Evolutionary conservation across 2,888 invertebrate genomes (phyloP).

Genomic region (Apamea monoglypha): DNA sequence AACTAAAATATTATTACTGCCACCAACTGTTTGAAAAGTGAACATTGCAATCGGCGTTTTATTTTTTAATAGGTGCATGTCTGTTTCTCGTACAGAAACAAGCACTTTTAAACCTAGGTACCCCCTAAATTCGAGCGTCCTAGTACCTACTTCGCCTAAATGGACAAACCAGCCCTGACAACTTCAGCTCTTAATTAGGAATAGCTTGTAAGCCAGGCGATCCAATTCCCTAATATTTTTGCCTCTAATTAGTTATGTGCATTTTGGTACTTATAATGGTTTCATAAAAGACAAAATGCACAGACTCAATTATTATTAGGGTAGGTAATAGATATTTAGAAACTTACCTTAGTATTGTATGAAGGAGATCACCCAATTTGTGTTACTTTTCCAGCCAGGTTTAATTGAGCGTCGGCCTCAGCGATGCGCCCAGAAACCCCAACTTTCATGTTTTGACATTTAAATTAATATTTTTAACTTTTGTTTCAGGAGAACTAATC

Average conservation of each 20-base stretch:
- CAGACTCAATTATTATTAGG: not conserved
- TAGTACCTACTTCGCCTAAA: not conserved
- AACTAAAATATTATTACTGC: not conserved
- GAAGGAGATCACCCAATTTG: not conserved
- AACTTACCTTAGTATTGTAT: not conserved
- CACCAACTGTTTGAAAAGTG: not conserved
- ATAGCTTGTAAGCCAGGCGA: not conserved
- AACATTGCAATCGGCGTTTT: not conserved
- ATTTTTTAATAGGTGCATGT: not conserved
- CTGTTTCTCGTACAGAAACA: not conserved
- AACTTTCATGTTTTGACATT: not conserved
- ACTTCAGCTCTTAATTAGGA: not conserved
- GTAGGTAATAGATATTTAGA: not conserved
- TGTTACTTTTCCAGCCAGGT: not conserved
- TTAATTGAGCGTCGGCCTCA: too few relatives aligned
- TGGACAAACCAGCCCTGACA: not conserved
- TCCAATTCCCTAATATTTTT: not conserved
- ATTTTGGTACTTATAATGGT: too few relatives aligned
- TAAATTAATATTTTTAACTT: not conserved
- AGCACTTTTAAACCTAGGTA: not conserved
- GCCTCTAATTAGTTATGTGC: not conserved
- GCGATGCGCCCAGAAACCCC: not conserved
- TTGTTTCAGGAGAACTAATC: conserved; percentile 79
- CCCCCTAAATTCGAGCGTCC: not conserved
- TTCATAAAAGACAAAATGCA: not conserved